Evolutionary conservation across 2,113 vertebrate species (phyloP).

Genomic region (Mustela nigripes): DNA sequence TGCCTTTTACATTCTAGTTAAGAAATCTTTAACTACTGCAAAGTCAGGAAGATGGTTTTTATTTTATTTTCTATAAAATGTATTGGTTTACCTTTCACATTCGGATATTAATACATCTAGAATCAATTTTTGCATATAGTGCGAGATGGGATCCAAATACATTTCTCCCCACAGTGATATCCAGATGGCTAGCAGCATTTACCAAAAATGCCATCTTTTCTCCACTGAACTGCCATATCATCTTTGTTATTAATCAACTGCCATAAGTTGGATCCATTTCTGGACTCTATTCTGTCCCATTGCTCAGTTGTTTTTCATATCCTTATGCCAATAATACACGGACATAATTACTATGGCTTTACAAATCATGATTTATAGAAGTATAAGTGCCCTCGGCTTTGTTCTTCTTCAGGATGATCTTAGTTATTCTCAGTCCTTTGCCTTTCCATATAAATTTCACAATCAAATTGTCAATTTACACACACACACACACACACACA

Average conservation of each 20-base stretch:
- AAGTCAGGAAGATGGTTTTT: background rate
- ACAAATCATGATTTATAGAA: background rate
- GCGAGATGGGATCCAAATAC: background rate
- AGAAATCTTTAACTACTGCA: background rate
- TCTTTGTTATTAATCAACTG: conserved; percentile 22
- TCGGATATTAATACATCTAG: background rate
- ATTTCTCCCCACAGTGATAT: background rate
- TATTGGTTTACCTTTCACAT: conserved; percentile 9
- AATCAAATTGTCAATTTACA: conserved; percentile 6
- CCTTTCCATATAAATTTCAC: conserved; percentile 16
- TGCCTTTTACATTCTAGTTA: background rate
- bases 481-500: background rate
- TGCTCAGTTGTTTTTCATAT: background rate
- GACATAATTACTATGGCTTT: conserved; percentile 37
- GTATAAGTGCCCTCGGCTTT: background rate
- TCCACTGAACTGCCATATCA: background rate
- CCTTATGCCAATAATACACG: background rate
- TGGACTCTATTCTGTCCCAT: conserved; percentile 5
- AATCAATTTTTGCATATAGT: background rate
- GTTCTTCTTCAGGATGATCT: background rate
- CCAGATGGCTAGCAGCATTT: background rate
- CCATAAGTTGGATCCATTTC: background rate
- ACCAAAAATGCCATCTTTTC: background rate
- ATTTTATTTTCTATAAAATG: background rate
- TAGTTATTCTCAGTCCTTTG: background rate